Evolutionary conservation across 2,888 invertebrate species (phyloP).

Genomic region (Cantharis flavilabris): DNA sequence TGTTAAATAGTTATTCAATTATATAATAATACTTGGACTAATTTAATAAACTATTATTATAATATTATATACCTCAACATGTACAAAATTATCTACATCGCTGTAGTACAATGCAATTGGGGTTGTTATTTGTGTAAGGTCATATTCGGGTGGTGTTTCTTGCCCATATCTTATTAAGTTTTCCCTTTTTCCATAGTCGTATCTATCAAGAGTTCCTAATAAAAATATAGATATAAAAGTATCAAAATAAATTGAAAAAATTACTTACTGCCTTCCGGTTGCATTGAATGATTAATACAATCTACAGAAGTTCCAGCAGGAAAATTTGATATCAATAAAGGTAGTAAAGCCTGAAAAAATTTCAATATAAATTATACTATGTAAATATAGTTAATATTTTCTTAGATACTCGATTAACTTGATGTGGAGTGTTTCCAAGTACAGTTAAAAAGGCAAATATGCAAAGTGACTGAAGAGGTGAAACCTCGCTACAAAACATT

Average conservation of each 20-base stretch:
- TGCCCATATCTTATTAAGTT: conserved; percentile 33
- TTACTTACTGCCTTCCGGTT: background rate
- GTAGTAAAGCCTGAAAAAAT: background rate
- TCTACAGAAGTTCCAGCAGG: background rate
- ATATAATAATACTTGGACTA: background rate
- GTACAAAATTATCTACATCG: conserved; percentile 52
- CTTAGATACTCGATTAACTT: background rate
- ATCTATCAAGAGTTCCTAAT: background rate
- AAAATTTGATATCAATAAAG: background rate
- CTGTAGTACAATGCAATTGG: conserved; percentile 61
- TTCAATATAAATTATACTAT: background rate
- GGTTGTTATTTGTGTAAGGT: conserved; percentile 55
- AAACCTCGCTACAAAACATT: background rate
- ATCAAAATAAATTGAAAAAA: background rate
- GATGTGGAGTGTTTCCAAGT: background rate
- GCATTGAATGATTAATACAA: background rate
- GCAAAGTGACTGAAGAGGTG: background rate
- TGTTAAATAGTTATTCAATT: background rate
- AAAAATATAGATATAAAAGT: background rate
- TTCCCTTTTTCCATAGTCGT: conserved; percentile 35
- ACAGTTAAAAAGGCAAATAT: background rate
- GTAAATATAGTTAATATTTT: background rate
- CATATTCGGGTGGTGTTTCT: conserved; percentile 48
- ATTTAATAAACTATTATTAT: background rate
- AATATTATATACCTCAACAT: background rate